Evolutionary conservation across 2,113 vertebrate genomes (phyloP), one percentile per base, ranked within the genome.

Genomic region (Tringa solitaria): DNA sequence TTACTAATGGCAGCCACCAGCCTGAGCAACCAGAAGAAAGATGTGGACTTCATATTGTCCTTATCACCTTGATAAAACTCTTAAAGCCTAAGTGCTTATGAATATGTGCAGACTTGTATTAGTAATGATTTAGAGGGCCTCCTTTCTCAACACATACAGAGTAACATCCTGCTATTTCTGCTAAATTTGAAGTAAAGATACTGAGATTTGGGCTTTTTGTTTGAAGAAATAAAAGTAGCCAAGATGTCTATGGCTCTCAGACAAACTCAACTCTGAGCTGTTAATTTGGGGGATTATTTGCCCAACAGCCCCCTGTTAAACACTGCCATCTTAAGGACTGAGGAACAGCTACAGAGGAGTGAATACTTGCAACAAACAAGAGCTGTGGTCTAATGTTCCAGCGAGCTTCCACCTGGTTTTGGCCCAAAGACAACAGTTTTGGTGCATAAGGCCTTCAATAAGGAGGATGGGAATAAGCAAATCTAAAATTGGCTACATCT

Each of bases 81-180:
- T 43, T 48, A 20, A 63, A 59, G 14, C 43, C 12, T 9, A 51
- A 68, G 13, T 77, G 18, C 28, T 53, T 61, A 56, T 30, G 5
- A 51, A 48, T 8, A 75, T 9, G 4, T 5, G 8, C 30, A 56
- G 43, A 69, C 39, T 77, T n/a, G 12, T 61, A 51, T 28, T 59
- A 37, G 39, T 10, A 73, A 56, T 1, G 2, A 88, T n/a, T 39
- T 39, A 22, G 30, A 79, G 48, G 16, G 32, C 32, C 20, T 84
- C 28, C 41, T n/a, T 4, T 46, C 17, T 74, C 20, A 9, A 32
- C 17, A 54, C 4, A 37, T 20, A 33, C 5, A 0, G 0, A 48
- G 14, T n/a, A 76, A 70, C 17, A 27, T 45, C 30, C 41, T 69
- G 20, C 22, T 70, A 63, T 33, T 68, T 50, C 51, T 77, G 27